Conservation (phyloP, 2,888 invertebrate species). For the Carterocephalus palaemon region DNA sequence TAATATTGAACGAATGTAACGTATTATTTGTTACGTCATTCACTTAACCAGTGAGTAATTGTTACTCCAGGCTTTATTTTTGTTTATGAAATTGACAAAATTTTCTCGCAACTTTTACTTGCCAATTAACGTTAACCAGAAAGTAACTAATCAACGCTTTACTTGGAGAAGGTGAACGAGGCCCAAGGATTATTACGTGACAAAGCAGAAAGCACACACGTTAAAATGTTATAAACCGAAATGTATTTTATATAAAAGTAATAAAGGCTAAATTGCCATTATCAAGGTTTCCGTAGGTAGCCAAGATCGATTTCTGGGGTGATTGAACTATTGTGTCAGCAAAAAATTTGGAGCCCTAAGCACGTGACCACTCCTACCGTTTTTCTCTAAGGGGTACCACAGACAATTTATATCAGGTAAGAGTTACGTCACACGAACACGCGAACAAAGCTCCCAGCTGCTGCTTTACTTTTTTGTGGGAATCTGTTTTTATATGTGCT, state of each 20-base stretch:
- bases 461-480: background rate
- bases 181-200: no score
- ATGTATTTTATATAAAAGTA: slow-evolving; percentile 1
- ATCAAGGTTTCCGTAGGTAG: slow-evolving; percentile 2
- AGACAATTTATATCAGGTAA: slow-evolving; percentile 15
- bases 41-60: no score
- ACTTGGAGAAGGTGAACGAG: no score
- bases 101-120: no score
- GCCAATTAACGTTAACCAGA: no score
- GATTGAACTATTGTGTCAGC: slow-evolving; percentile 18
- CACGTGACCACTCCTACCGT: slow-evolving; percentile 9
- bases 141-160: no score
- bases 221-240: background rate
- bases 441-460: slow-evolving; percentile 18
- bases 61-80: no score
- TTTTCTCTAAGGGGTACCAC: slow-evolving; percentile 8
- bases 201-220: background rate
- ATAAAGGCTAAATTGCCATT: slow-evolving; percentile 13
- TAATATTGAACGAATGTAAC: no score
- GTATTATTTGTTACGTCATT: no score
- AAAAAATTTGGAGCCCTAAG: slow-evolving; percentile 14
- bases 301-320: slow-evolving; percentile 19
- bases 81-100: no score
- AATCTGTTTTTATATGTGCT: slow-evolving; percentile 1
- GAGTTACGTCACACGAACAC: slow-evolving; percentile 10